phyloP scores from a whole-genome alignment of 2,113 vertebrate species.

The Megalops atlanticus region DNA sequence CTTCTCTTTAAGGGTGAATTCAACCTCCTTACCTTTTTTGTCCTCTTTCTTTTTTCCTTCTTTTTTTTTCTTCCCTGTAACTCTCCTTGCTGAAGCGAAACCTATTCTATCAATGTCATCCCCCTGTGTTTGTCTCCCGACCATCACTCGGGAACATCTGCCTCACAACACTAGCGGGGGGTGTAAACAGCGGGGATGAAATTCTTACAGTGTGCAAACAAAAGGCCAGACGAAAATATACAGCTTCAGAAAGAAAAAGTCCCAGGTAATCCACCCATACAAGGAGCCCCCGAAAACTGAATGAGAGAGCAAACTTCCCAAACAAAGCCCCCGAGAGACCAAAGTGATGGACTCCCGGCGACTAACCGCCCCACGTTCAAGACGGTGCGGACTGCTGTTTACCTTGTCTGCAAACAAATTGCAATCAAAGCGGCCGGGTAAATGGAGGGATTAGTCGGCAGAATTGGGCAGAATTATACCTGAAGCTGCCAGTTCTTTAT shows the following conservation, averaged over 20 bases:
- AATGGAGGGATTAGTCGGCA: constrained; percentile 63
- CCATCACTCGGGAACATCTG: constrained; percentile 61
- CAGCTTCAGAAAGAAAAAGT: constrained; percentile 28
- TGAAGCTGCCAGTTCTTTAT: constrained; percentile 58
- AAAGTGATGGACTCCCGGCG: constrained; percentile 38
- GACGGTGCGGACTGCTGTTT: constrained; percentile 58
- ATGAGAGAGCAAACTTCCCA: constrained; percentile 51
- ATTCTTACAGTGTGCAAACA: constrained; percentile 52
- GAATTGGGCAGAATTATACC: constrained; percentile 53
- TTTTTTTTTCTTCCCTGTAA: constrained; percentile 34
- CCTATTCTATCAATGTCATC: constrained; percentile 49
- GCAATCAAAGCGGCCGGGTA: constrained; percentile 65
- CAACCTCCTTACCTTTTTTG: constrained; percentile 8
- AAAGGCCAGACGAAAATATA: constrained; percentile 46
- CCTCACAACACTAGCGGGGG: constrained; percentile 38
- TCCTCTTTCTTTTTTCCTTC: constrained; percentile 11
- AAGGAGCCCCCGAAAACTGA: constrained; percentile 46
- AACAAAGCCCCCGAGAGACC: constrained; percentile 52
- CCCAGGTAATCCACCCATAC: constrained; percentile 50
- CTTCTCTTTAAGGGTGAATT: constrained; percentile 36
- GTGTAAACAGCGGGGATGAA: constrained; percentile 52
- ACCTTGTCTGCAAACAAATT: constrained; percentile 59
- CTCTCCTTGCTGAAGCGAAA: constrained; percentile 52
- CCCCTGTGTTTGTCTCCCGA: constrained; percentile 40
- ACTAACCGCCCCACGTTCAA: constrained; percentile 39